Evolutionary conservation across 2,888 invertebrate species (phyloP), one percentile per base, ranked within the genome.

Genomic region (Gonocerus acuteangulatus): DNA sequence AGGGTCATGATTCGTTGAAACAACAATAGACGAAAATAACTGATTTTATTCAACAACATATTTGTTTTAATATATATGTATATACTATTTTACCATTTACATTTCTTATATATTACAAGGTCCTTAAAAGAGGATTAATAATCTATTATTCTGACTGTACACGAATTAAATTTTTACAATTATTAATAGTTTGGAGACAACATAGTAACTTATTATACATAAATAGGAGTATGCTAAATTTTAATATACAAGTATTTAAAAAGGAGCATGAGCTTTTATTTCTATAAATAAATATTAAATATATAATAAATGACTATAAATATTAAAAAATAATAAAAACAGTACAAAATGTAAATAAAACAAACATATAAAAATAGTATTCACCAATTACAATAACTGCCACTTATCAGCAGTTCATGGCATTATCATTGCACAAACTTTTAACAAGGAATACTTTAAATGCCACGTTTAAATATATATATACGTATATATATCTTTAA

Each of bases 1-100:
- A n/a, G n/a, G n/a, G n/a, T n/a, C n/a, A n/a, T n/a, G n/a, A n/a
- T n/a, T n/a, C n/a, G n/a, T n/a, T n/a, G n/a, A n/a, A n/a, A n/a
- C n/a, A n/a, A n/a, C n/a, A n/a, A n/a, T n/a, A n/a, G n/a, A 57
- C 57, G 45, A 57, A 57, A 57, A 57, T 57, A 57, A 57, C 57
- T 57, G 57, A n/a, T 36, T 57, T 57, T 57, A 57, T 57, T 57
- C 19, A 47, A 57, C 47, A 57, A 57, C 57, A 47, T 57, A 47
- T 27, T 57, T 56, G 22, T 32, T 36, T 57, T 34, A 34, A 47
- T 18, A 57, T 44, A 57, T 45, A 44, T 34, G 42, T n/a, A n/a
- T n/a, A n/a, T n/a, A 34, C 45, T 32, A 45, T 57, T 57, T 45
- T 44, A 47, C 57, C 44, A 57, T 57, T 57, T 57, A 57, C 57